These are phyloP conservation scores for Phasianus colchicus DNA, from an alignment of 2,113 vertebrate genomes.

Conservation along the genomic window DNA sequence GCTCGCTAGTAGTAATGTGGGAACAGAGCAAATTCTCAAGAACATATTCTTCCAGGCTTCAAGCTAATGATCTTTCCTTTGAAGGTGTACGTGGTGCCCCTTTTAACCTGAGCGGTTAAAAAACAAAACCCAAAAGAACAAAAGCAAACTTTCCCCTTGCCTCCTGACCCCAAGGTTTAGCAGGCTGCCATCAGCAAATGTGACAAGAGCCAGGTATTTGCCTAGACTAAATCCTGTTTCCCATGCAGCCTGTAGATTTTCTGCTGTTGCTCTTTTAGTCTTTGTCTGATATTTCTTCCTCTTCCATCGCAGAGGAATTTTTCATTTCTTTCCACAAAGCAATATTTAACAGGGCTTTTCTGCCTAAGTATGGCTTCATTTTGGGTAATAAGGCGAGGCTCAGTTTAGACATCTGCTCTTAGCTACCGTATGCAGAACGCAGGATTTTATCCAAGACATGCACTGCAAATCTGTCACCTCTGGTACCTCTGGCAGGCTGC, in stretches of 20 bases:
- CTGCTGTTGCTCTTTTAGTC: not conserved
- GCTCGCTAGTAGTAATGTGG: not conserved
- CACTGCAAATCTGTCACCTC: conserved; percentile 23
- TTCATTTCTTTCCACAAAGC: not conserved
- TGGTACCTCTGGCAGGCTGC: conserved; percentile 6
- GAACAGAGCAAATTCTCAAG: not conserved
- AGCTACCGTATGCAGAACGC: not conserved
- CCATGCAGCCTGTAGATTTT: not conserved
- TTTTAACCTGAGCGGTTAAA: not conserved
- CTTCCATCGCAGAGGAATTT: not conserved
- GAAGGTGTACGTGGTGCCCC: not conserved
- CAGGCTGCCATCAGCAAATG: not conserved
- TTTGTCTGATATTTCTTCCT: not conserved
- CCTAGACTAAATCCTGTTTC: not conserved
- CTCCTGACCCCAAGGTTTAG: not conserved
- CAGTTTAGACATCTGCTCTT: not conserved
- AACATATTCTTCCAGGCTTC: not conserved
- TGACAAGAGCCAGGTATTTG: not conserved
- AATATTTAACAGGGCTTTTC: not conserved
- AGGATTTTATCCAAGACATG: conserved; percentile 36
- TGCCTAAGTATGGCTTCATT: not conserved
- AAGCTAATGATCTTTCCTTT: not conserved
- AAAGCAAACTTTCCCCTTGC: not conserved
- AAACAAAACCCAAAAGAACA: not conserved
- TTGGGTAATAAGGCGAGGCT: not conserved